A percentile compares a stretch with the other conserved stretches of the same genome.
These are phyloP conservation scores for Geotrypetes seraphini DNA, from an alignment of 2,797 vertebrate species.

Conservation along the genomic window DNA sequence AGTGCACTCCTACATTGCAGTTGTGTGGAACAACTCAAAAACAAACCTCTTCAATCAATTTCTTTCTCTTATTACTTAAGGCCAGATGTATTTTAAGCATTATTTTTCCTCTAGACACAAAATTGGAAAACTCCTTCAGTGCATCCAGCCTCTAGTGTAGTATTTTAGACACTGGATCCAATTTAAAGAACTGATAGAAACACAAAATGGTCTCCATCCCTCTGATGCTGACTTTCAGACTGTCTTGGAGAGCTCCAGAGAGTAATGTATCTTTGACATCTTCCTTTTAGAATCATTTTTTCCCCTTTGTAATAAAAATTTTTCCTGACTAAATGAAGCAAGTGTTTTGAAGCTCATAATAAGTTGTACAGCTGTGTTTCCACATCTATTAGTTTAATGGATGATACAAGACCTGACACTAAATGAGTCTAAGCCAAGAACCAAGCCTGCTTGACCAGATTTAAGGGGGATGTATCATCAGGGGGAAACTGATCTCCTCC, in stretches of 20 bases:
- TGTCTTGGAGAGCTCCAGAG: constrained; percentile 35
- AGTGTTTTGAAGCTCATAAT: no score
- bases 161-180: constrained; percentile 27
- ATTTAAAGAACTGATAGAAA: constrained; percentile 36
- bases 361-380: no score
- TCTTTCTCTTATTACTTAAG: not conserved
- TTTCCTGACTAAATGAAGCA: no score
- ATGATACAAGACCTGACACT: no score
- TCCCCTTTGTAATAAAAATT: constrained; percentile 49
- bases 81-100: not conserved
- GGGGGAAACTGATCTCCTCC: no score
- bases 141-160: constrained; percentile 19
- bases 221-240: constrained; percentile 45
- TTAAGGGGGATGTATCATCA: no score
- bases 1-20: no score
- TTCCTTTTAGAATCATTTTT: constrained; percentile 36
- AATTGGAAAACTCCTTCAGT: constrained; percentile 2
- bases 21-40: no score
- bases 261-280: constrained; percentile 29
- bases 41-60: not conserved
- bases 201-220: constrained; percentile 29
- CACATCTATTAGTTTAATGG: no score
- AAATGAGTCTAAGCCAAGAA: no score
- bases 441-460: no score
- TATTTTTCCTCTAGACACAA: constrained; percentile 1